A percentile compares a stretch with the other conserved stretches of the same genome.
Conservation (phyloP, 1,140 invertebrate genomes). For the Schlechtendalia chinensis region DNA sequence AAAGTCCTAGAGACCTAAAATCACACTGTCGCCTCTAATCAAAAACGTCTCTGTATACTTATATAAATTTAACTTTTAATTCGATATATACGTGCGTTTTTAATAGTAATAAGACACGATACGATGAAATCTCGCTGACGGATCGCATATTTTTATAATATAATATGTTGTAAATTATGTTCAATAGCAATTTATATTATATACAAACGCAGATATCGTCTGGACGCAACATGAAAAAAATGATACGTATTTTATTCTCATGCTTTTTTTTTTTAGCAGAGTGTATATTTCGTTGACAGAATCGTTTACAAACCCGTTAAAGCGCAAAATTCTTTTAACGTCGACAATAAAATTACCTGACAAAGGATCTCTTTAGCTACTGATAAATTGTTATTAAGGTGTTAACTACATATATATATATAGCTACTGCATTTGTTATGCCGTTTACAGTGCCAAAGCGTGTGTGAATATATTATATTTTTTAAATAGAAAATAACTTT, state of each 20-base stretch:
- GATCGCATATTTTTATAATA: neutral
- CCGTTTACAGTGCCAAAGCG: neutral
- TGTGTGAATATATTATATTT: no score
- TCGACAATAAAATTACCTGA: constrained; percentile 34
- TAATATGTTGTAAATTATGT: constrained; percentile 5
- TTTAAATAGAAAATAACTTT: no score
- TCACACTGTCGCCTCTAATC: no score
- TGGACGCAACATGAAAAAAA: neutral
- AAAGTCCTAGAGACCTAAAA: no score
- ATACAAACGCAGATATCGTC: neutral
- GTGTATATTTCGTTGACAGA: neutral
- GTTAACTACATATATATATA: neutral
- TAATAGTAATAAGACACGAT: no score
- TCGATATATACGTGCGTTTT: no score
- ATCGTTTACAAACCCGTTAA: neutral
- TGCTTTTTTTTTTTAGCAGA: constrained; percentile 3
- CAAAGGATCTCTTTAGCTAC: neutral
- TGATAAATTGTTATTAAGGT: constrained; percentile 35
- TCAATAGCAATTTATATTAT: neutral
- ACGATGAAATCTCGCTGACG: neutral
- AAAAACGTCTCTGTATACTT: no score
- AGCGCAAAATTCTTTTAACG: neutral
- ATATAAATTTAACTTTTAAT: no score
- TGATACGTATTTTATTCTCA: neutral
- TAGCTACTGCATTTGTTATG: no score